Evolutionary conservation across 2,888 invertebrate genomes (phyloP).

Genomic region (Cheilosia pagana): DNA sequence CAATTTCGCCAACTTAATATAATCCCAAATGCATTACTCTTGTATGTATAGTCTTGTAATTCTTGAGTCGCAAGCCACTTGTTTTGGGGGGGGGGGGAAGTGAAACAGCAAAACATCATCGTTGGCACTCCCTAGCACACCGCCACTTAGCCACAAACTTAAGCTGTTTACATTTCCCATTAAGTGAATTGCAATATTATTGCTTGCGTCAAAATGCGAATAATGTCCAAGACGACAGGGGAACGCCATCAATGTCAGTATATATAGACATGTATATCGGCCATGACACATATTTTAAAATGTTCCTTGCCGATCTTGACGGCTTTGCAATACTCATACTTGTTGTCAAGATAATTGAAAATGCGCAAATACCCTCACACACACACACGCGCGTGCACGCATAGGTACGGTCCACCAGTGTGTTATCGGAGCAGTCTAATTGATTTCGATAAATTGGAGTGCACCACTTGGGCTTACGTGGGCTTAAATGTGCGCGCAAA

Average conservation of each 20-base stretch:
- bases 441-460: constrained; percentile 38
- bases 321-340: background rate
- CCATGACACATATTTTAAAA: constrained; percentile 43
- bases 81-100: background rate
- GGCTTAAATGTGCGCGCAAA: constrained; percentile 6
- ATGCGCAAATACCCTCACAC: constrained; percentile 19
- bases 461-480: constrained; percentile 20
- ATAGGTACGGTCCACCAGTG: background rate
- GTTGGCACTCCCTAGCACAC: constrained; percentile 28
- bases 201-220: constrained; percentile 47
- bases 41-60: constrained; percentile 31
- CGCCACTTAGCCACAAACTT: constrained; percentile 63
- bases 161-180: constrained; percentile 63
- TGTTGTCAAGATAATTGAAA: constrained; percentile 14
- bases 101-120: constrained; percentile 48
- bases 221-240: constrained; percentile 32
- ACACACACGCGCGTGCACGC: background rate
- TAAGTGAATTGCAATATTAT: constrained; percentile 63
- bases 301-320: constrained; percentile 23
- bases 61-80: constrained; percentile 19
- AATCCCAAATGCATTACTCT: constrained; percentile 58
- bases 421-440: constrained; percentile 27
- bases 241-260: constrained; percentile 7
- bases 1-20: constrained; percentile 13
- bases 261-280: background rate